Base-by-base conservation (phyloP, 2,113 vertebrate genomes). In the Dinomys branickii region DNA sequence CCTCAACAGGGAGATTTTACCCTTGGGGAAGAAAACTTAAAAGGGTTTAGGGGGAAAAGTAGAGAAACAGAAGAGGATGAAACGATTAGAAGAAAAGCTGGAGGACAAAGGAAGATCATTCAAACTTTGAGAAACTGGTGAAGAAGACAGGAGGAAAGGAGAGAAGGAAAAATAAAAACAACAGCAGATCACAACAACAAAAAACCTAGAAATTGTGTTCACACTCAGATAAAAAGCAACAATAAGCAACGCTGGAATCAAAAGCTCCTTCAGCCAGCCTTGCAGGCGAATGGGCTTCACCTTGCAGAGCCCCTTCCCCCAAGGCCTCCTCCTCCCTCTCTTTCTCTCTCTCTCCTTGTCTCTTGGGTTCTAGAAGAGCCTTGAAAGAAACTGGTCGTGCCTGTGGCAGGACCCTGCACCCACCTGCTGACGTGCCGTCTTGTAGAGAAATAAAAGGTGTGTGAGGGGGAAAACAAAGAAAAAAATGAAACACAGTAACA, bases 371-470 rank as follows among this genome's bases (percentile, higher is more conserved):
- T 59, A 12, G 87, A 65, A 41, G 69, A 44, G 28, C 67, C 7
- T 1, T 33, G 85, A 82, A 54, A 71, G 88, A 86, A 69, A 50
- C 26, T 33, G 33, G 47, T 50, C 19, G 19, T 33, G 47, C 65
- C 35, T 17, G 58, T 52, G 61, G 13, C 22, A 28, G 54, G 75
- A 47, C 61, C 44, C 75, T 81, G 67, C 33, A 50, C 71, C 78
- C 61, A 61, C 52, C 80, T 90, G 82, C 67, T 50, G 91, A 81
- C 16, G 0, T 35, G 33, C 54, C 33, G 28, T 89, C 44, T 91
- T 82, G 47, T 88, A 83, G 82, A 95, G 87, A 96, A 98, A 98
- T 97, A 98, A 98, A 98, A 35, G 19, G 33, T 38, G 6, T 69
- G 52, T 65, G 52, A n/a, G n/a, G n/a, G n/a, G n/a, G n/a, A n/a